phyloP scores from a whole-genome alignment of 2,113 vertebrate genomes.

The Melanerpes formicivorus region DNA sequence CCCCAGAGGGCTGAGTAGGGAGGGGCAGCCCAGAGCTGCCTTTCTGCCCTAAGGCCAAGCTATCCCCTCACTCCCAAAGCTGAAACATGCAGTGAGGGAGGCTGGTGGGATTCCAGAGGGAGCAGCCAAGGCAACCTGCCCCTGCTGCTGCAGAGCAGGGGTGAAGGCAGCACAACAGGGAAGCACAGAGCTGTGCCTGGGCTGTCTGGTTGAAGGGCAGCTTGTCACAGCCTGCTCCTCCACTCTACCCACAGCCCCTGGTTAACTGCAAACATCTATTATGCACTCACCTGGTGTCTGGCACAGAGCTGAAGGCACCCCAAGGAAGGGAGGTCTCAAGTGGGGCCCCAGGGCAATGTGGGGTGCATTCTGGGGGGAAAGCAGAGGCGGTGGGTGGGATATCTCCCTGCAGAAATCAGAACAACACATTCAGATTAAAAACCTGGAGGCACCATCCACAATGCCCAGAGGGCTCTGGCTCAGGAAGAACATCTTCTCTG shows the following conservation, averaged over 20 bases:
- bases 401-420: slow-evolving; percentile 84
- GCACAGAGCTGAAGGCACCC: slow-evolving; percentile 93
- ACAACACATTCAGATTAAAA: not conserved
- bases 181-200: accelerated
- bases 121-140: not conserved
- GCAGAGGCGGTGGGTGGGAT: slow-evolving; percentile 89
- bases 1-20: not conserved
- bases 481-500: not conserved
- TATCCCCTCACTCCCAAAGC: accelerated
- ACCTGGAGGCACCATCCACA: not conserved
- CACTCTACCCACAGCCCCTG: not conserved
- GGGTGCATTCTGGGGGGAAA: slow-evolving; percentile 91
- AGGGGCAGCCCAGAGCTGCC: not conserved
- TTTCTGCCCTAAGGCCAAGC: not conserved
- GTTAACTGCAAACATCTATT: accelerated
- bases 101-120: not conserved
- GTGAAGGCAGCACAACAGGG: not conserved
- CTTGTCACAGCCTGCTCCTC: not conserved
- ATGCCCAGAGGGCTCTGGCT: not conserved
- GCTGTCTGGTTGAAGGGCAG: not conserved
- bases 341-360: slow-evolving; percentile 94
- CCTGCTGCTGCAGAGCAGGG: accelerated
- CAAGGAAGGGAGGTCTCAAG: slow-evolving; percentile 92
- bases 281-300: slow-evolving; percentile 88
- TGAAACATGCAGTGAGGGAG: not conserved